Evolutionary conservation across 2,113 vertebrate genomes (phyloP), one percentile per base, ranked within the genome.

Genomic region (Amphiprion percula): DNA sequence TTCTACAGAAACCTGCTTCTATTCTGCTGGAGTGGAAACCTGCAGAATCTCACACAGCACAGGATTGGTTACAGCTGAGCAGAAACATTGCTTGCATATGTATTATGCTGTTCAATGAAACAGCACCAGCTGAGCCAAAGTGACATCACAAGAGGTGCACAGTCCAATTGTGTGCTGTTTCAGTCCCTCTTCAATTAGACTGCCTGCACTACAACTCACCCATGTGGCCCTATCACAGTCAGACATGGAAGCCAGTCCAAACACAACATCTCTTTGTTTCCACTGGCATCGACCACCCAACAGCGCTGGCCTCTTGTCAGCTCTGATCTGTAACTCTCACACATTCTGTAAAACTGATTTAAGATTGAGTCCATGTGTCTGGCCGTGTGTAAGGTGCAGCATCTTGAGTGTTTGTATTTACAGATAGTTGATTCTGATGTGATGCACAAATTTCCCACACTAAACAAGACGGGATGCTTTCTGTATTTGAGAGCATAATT

Each of bases 251-350:
- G 44, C 26, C 30, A 28, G 62, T 87, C 90, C 88, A 93, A 90
- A 85, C 84, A 87, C 86, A 91, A 89, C 87, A 92, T 81, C 59
- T 82, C 80, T 88, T 82, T 94, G 88, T 94, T 93, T 93, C 86
- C 87, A 77, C 91, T 92, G 90, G 87, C 86, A 83, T 60, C 37
- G 78, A 52, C 66, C 72, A 52, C 66, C 69, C 61, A 47, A 33
- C 46, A 58, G 67, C 10, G 19, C 84, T 75, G 78, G 83, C 58
- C 74, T 82, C 88, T 87, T 80, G 68, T 86, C 85, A 83, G 79
- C 80, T 80, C 77, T 84, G 84, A 77, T 85, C 71, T 84, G 62
- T 39, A 77, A 72, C 75, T 79, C 68, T 76, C 37, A 11, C 52
- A 49, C 49, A 44, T 69, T 82, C 41, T 77, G 55, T 54, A 64